A percentile compares a stretch with the other conserved stretches of the same genome.
These are phyloP conservation scores for Apotomis capreana DNA, from an alignment of 2,888 invertebrate genomes.

Conservation along the genomic window DNA sequence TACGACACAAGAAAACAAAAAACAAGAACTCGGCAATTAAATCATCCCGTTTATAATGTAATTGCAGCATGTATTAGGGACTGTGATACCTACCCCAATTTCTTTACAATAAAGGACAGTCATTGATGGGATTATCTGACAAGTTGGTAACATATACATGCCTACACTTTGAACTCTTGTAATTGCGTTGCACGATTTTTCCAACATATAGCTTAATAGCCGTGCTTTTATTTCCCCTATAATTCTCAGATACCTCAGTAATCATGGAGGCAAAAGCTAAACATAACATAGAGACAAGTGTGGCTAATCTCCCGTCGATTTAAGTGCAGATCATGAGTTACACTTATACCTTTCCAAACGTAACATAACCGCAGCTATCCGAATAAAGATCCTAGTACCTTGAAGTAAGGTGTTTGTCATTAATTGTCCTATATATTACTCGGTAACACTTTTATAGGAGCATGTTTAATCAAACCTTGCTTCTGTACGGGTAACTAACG, in stretches of 20 bases:
- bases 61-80: no score
- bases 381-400: constrained; percentile 4
- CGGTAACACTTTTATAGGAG: constrained; percentile 22
- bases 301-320: constrained; percentile 32
- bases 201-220: not conserved
- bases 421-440: constrained; percentile 8
- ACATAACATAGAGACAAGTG: constrained; percentile 31
- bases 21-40: no score
- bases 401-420: constrained; percentile 3
- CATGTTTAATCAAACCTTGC: constrained; percentile 62
- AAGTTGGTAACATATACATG: no score
- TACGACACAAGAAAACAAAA: no score
- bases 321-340: constrained; percentile 15
- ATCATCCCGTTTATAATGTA: no score
- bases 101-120: no score
- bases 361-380: not conserved
- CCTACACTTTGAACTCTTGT: no score
- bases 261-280: constrained; percentile 5
- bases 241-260: constrained; percentile 8
- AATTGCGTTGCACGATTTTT: not conserved
- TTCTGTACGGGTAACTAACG: constrained; percentile 46
- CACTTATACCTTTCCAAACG: not conserved
- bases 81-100: no score
- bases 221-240: not conserved
- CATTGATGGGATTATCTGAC: no score